Percentiles rank a stretch among this genome's conserved stretches.
These are phyloP conservation scores for Crambe crambe DNA, from an alignment of 37 sponge, comb jelly and placozoan species.

Conservation along the genomic window DNA sequence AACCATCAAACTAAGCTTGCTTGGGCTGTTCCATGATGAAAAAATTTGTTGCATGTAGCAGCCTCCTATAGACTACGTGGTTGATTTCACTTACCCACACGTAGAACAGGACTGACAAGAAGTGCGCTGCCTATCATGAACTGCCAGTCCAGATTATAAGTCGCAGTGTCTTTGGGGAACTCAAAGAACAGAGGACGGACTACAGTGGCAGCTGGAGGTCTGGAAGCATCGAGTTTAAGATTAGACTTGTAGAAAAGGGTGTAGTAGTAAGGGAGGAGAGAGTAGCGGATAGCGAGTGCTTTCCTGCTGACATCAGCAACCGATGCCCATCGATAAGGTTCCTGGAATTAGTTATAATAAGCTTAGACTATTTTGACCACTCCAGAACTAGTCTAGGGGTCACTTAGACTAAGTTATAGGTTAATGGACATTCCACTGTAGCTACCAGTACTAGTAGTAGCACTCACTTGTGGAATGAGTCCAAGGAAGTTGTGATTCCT, in stretches of 20 bases:
- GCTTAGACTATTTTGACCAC: too few species aligned
- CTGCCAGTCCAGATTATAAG: slow-evolving; percentile 74
- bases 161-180: slow-evolving; percentile 68
- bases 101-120: slow-evolving; percentile 65
- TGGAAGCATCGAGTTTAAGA: slow-evolving; percentile 11
- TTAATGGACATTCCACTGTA: background rate
- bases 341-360: slow-evolving; percentile 39
- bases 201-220: slow-evolving; percentile 38
- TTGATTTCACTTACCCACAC: slow-evolving; percentile 50
- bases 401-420: background rate
- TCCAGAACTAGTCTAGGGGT: too few species aligned
- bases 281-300: slow-evolving; percentile 80
- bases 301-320: slow-evolving; percentile 79
- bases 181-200: slow-evolving; percentile 87
- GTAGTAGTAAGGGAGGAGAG: slow-evolving; percentile 86
- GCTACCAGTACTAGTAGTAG: background rate
- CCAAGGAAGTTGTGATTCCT: slow-evolving; percentile 76
- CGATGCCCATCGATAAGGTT: slow-evolving; percentile 78
- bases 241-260: slow-evolving; percentile 83
- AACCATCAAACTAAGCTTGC: too few species aligned
- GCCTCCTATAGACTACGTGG: too few species aligned
- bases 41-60: too few species aligned
- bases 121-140: slow-evolving; percentile 80
- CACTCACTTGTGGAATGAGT: slow-evolving; percentile 17
- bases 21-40: too few species aligned